Evolutionary conservation across 92 coral and sea anemone species (phyloP), one percentile per base, ranked within the genome.

Genomic region (Zoanthus solanderi): DNA sequence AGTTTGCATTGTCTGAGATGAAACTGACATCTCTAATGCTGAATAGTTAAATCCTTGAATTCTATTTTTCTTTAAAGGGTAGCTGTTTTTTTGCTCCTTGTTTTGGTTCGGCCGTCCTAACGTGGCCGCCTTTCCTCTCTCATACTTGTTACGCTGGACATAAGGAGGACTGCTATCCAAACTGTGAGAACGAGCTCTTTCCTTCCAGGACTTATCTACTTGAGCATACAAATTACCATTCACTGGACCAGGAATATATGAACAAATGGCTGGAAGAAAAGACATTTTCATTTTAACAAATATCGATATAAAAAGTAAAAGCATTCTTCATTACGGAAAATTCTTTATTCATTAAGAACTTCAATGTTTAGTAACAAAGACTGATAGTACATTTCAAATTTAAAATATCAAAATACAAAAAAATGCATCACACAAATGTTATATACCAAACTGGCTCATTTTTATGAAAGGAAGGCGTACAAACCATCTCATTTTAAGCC

Each of bases 171-270:
- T 95, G 72, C 94, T 89, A 46, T 94, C 96, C 76, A 92, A 85
- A 58, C 96, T 94, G 45, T 90, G 86, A 0, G 97, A 94, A 7
- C 99, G 96, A 52, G 94, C 87, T 85, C 92, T 96, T 81, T 91
- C 91, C 84, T 93, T 97, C 88, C 95, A 89, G 14, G 92, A 94
- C 79, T 95, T 96, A 92, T 97, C 96, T 5, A 97, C 99, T 68
- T 94, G 95, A 2, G 99, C 99, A 90, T 97, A 97, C 28, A 94
- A 92, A 77, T 96, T 96, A 37, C 99, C 99, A 86, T 97, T 95
- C 72, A 97, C 90, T 3, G 99, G 99, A 6, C 99, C 99, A 28
- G 98, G 94, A 69, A 95, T 90, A 85, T 97, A 94, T 61, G 95
- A 66, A 56, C 85, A 81, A 18, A 28, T 45, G 52, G 58, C 85